Conservation (phyloP, 2,888 invertebrate genomes). For the Drosophila hawaiiensis region DNA sequence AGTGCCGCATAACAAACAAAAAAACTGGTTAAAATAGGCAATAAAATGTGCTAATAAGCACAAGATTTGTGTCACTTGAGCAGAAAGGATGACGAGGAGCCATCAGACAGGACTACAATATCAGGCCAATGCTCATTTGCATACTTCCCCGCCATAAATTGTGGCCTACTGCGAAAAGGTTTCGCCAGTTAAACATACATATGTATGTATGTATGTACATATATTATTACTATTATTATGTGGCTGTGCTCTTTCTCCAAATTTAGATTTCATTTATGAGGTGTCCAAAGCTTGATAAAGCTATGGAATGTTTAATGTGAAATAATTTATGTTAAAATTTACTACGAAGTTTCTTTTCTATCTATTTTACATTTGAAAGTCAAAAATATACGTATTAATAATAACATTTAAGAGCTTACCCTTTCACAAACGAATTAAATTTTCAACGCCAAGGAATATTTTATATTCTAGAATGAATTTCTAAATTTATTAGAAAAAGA, state of each 20-base stretch:
- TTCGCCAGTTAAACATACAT: neutral
- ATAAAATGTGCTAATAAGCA: constrained; percentile 77
- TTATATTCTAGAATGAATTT: neutral
- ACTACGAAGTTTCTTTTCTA: neutral
- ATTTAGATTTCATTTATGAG: neutral
- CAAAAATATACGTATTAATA: neutral
- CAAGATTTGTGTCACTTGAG: constrained; percentile 62
- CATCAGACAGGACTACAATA: constrained; percentile 1
- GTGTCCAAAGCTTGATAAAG: neutral
- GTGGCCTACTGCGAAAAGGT: neutral
- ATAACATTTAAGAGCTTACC: neutral
- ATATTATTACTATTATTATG: neutral
- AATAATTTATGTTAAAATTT: neutral
- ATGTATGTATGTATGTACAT: neutral
- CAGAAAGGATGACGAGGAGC: neutral
- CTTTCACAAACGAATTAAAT: neutral
- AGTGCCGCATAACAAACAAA: constrained; percentile 4
- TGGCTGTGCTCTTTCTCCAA: neutral
- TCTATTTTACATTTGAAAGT: neutral
- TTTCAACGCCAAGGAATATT: neutral
- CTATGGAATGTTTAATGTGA: neutral
- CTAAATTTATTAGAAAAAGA: neutral
- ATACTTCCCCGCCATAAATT: constrained; percentile 22
- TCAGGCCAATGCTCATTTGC: constrained; percentile 28
- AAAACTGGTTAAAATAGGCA: constrained; percentile 54